Conservation (phyloP, 2,797 vertebrate genomes). For the Potorous gilbertii region DNA sequence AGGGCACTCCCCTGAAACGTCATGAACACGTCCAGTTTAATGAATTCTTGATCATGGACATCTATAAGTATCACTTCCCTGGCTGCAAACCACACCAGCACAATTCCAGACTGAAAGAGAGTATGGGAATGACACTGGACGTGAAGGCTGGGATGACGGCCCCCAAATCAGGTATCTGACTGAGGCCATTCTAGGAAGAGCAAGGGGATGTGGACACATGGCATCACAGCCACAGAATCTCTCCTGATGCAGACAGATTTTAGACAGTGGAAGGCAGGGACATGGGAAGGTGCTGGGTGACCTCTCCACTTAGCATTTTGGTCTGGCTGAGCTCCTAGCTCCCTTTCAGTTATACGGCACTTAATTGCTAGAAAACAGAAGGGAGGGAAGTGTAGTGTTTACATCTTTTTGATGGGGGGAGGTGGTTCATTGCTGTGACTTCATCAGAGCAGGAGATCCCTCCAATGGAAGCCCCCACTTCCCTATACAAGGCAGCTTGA, state of each 20-base stretch:
- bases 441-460: not conserved
- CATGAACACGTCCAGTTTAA: constrained; percentile 96
- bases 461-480: not conserved
- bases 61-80: constrained; percentile 90
- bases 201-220: not conserved
- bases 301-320: not conserved
- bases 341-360: not conserved
- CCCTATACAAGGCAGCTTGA: not conserved
- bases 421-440: not conserved
- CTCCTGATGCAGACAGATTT: not conserved
- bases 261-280: not conserved
- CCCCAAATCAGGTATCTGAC: constrained; percentile 84
- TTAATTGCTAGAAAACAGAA: not conserved
- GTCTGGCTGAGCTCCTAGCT: not conserved
- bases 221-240: not conserved
- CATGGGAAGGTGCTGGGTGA: fast-evolving
- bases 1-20: constrained; percentile 94
- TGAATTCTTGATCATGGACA: constrained; percentile 93
- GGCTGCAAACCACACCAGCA: constrained; percentile 79
- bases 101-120: constrained; percentile 65
- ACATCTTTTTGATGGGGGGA: too few species aligned
- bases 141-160: constrained; percentile 75
- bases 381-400: not conserved
- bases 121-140: constrained; percentile 57
- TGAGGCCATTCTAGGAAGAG: not conserved